Evolutionary conservation across 2,888 invertebrate species (phyloP), one percentile per base, ranked within the genome.

Genomic region (Tetheella fluctuosa): DNA sequence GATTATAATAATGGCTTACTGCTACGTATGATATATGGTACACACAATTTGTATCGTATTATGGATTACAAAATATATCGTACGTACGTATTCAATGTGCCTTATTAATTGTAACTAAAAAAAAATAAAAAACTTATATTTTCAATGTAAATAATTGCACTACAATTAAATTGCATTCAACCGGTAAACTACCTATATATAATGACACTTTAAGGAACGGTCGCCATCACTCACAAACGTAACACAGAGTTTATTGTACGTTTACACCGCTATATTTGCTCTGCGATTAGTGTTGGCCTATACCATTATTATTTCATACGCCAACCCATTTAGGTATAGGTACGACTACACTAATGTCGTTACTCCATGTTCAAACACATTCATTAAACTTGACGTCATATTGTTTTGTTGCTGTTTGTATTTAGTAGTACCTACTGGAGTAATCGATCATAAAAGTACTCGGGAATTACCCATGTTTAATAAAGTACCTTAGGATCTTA

Each of bases 261-360:
- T 48, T 20, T 48, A 48, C 20, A 20, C 48, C 20, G 42, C 42
- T 17, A n/a, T 48, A 48, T 48, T 48, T 48, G 48, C 48, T 48
- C 20, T 48, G 20, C 48, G 20, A 48, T 48, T 48, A 48, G 48
- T 48, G 20, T 20, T 17, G 34, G 12, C 8, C 23, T 20, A 20
- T 12, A 34, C 7, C 34, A 37, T 55, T 55, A 55, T 55, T 55
- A 34, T 55, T 55, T 55, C 55, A 55, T 34, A 55, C 55, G 23
- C 20, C 55, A 55, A 55, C 13, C 55, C 20, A 17, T 30, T 54
- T 54, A 30, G 25, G 25, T 25, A n/a, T n/a, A n/a, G n/a, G 17
- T 55, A 55, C 55, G 23, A 34, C 34, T 13, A 20, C 37, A 55
- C 55, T 37, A 34, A 55, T 55, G 15, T 55, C 55, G 55, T 55